Evolutionary conservation across 2,888 invertebrate genomes (phyloP).

Genomic region (Drosophila hawaiiensis): DNA sequence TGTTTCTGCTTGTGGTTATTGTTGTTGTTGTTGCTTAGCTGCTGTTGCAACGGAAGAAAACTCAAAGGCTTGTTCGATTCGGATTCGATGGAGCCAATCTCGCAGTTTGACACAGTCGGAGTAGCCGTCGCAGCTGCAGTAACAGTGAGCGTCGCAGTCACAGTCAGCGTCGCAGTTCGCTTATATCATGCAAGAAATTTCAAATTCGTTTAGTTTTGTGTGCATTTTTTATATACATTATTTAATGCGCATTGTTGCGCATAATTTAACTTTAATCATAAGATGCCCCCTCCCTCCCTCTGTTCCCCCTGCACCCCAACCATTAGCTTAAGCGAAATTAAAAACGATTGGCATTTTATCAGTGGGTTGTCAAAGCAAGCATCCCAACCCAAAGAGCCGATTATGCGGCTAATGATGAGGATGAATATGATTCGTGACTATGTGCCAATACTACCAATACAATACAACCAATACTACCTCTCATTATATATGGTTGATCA

Average conservation of each 20-base stretch:
- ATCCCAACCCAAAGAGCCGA: slow-evolving; percentile 6
- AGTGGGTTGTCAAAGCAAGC: slow-evolving; percentile 38
- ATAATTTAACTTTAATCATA: slow-evolving; percentile 38
- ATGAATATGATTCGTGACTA: slow-evolving; percentile 9
- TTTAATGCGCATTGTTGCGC: slow-evolving; percentile 77
- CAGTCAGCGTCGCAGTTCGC: slow-evolving; percentile 20
- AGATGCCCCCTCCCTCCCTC: neutral
- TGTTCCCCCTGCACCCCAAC: neutral
- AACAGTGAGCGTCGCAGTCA: slow-evolving; percentile 5
- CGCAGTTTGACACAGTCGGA: slow-evolving; percentile 22
- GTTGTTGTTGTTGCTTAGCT: slow-evolving; percentile 19
- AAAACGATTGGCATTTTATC: slow-evolving; percentile 64
- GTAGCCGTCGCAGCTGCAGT: slow-evolving; percentile 8
- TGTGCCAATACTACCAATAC: slow-evolving; percentile 22
- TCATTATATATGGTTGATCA: slow-evolving; percentile 19
- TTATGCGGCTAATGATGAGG: slow-evolving; percentile 17
- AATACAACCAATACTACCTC: slow-evolving; percentile 14
- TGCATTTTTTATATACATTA: slow-evolving; percentile 77
- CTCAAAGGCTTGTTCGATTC: slow-evolving; percentile 59
- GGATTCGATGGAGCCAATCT: slow-evolving; percentile 61
- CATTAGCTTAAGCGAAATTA: slow-evolving; percentile 36
- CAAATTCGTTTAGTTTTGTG: slow-evolving; percentile 70
- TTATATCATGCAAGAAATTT: slow-evolving; percentile 73
- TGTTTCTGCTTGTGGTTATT: neutral
- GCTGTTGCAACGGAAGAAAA: slow-evolving; percentile 57